Base-by-base conservation (phyloP, 2,797 vertebrate genomes). In the Tinamus major region DNA sequence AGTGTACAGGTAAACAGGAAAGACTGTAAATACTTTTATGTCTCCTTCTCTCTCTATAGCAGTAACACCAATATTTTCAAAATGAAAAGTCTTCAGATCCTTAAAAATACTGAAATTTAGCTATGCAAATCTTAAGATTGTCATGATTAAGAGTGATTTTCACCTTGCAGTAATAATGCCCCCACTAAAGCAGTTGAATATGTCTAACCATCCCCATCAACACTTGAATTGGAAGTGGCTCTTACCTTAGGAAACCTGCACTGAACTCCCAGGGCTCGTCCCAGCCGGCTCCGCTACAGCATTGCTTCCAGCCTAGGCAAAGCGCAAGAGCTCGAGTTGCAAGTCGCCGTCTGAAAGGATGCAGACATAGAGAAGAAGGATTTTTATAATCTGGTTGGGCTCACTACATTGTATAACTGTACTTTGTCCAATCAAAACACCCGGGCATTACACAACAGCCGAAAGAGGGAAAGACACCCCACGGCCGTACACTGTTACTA, bases 401-500 rank as follows among this genome's bases (percentile, higher is more conserved):
- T 95, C 35, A 15, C 65, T 46, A 48, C 93, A 65, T 97, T 97
- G 97, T 97, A 51, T 97, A 98, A 98, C 95, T 20, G 53, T 53
- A 27, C 56, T 26, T 84, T 23, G 85, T 31, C 97, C 96, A 94
- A 93, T 90, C 89, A 83, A 88, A 53, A 75, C 17, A 75, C 41
- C 69, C 10, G 31, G 41, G 24, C 24, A 23, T 97, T 96, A 94
- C 96, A 96, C 97, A 96, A 96, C 51, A 63, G 79, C 84, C 6
- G 61, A 64, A 67, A 70, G 1, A 76, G 65, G 9, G 86, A 69
- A 81, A 90, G 83, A 71, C 96, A 91, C 95, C 96, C 11, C 92
- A 62, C 24, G 97, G 95, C 41, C 89, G 78, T 37, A 26, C 61
- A 76, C 51, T 68, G 96, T 87, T 92, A 95, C 93, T 96, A 83